A percentile compares a stretch with the other conserved stretches of the same genome.
phyloP scores from a whole-genome alignment of 2,797 vertebrate species.

The Hypotaenidia philippensis region DNA sequence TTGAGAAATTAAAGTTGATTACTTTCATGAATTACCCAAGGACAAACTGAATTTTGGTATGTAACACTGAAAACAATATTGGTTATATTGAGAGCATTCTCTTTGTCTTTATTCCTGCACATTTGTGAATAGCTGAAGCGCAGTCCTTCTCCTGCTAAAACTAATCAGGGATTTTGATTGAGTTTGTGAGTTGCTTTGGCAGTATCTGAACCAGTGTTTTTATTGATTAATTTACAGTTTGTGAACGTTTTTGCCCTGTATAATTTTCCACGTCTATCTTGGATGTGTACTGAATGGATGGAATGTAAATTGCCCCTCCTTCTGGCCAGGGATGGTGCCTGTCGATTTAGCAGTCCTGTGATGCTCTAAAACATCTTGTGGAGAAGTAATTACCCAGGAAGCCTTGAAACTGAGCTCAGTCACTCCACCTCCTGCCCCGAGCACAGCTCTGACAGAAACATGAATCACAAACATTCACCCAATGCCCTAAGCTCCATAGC shows the following conservation, averaged over 20 bases:
- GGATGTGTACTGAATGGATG: background rate
- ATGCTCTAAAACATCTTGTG: background rate
- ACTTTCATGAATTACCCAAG: background rate
- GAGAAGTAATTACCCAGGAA: background rate
- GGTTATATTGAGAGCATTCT: background rate
- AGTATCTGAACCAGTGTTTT: background rate
- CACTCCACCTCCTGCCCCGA: background rate
- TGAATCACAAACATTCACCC: background rate
- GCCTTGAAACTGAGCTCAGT: background rate
- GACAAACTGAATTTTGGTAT: background rate
- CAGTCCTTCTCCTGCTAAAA: background rate
- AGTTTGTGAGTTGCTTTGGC: background rate
- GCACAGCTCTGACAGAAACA: background rate
- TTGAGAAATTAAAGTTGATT: background rate
- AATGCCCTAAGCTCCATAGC: background rate
- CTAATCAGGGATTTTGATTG: background rate
- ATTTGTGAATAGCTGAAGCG: background rate
- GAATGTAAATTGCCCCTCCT: background rate
- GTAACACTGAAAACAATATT: background rate
- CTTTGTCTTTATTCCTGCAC: background rate
- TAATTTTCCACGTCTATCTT: background rate
- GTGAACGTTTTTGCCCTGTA: background rate
- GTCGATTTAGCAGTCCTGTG: background rate
- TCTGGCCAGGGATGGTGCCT: background rate
- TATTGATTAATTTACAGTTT: background rate